Conservation (phyloP, 2,888 invertebrate genomes). For the Pseudoips prasinana region DNA sequence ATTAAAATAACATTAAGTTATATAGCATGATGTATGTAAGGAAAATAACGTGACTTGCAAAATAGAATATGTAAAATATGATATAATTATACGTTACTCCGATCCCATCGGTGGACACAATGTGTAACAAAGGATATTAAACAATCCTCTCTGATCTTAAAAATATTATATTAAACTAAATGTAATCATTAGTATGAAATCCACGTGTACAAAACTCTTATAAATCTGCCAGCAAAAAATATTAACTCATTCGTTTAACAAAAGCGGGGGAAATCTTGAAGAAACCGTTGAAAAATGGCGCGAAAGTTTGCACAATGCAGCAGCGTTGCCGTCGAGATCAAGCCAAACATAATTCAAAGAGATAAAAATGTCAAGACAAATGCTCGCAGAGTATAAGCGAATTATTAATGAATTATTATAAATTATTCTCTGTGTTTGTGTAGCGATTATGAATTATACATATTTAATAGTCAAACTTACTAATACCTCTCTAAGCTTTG, state of each 20-base stretch:
- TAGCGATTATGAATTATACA: conserved; percentile 10
- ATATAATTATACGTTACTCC: too few species aligned
- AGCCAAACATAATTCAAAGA: conserved; percentile 22
- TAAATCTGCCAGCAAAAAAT: conserved; percentile 31
- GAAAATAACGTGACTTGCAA: too few species aligned
- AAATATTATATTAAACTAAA: background rate
- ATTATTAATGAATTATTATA: conserved; percentile 2
- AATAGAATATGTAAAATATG: too few species aligned
- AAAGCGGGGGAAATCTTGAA: conserved; percentile 25
- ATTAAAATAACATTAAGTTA: too few species aligned
- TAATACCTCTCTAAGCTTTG: too few species aligned
- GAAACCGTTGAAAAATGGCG: conserved; percentile 30
- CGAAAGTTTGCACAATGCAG: conserved; percentile 41
- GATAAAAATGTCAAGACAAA: conserved; percentile 18
- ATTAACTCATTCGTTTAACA: conserved; percentile 33
- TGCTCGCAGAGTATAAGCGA: background rate
- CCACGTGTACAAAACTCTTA: conserved; percentile 9
- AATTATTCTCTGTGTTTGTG: conserved; percentile 18
- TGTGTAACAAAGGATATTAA: too few species aligned
- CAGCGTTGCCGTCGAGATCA: conserved; percentile 20
- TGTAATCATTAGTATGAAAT: conserved; percentile 10
- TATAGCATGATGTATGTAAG: too few species aligned
- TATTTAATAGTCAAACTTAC: conserved; percentile 6
- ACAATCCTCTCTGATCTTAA: too few species aligned
- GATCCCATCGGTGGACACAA: too few species aligned